Conservation (phyloP, 2,113 vertebrate genomes). For the Uropsilus gracilis region DNA sequence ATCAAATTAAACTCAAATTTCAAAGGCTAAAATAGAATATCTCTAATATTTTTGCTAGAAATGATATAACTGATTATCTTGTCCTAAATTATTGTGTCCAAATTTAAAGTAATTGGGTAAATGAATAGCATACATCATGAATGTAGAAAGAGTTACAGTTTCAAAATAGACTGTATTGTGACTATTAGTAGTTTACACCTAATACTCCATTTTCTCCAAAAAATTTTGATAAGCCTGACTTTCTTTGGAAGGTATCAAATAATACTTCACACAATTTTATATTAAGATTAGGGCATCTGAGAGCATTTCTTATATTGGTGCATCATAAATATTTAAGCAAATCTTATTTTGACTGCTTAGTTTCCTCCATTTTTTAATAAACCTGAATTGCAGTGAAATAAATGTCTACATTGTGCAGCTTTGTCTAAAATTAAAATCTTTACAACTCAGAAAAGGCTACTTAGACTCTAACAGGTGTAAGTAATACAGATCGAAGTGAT, state of each 20-base stretch:
- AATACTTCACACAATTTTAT: neutral
- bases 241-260: neutral
- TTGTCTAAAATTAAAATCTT: neutral
- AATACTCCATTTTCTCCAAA: neutral
- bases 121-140: neutral
- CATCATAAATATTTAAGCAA: neutral
- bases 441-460: neutral
- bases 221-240: neutral
- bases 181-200: neutral
- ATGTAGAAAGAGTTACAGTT: neutral
- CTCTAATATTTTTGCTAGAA: neutral
- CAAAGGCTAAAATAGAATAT: neutral
- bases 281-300: neutral
- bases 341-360: neutral
- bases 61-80: neutral
- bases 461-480: too few relatives aligned
- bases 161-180: neutral
- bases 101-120: neutral
- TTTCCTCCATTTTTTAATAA: neutral
- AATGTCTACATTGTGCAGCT: neutral
- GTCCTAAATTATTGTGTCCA: neutral
- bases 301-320: neutral
- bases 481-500: neutral
- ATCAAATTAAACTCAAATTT: neutral
- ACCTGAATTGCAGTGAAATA: neutral